Conservation (phyloP, 2,797 vertebrate species). For the Pangasius krempfi region DNA sequence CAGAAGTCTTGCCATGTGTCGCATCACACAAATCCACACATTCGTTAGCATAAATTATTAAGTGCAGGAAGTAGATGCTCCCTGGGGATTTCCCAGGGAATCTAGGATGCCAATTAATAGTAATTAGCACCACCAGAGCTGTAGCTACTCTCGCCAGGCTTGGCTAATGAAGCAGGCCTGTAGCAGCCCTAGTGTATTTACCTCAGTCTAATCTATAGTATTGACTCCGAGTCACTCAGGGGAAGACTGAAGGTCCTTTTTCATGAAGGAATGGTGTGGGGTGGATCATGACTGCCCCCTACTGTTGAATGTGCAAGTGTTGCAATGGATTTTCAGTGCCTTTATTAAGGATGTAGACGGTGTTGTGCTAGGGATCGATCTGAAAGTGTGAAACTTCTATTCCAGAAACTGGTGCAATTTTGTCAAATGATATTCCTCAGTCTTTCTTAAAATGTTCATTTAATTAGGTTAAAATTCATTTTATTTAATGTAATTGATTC, state of each 20-base stretch:
- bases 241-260: background rate
- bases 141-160: constrained; percentile 64
- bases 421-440: background rate
- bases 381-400: too few species aligned
- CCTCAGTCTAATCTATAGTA: constrained; percentile 65
- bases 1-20: background rate
- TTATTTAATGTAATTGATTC: background rate
- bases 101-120: constrained; percentile 67
- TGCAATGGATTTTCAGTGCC: background rate
- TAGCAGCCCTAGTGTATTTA: constrained; percentile 61
- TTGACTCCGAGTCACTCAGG: constrained; percentile 52
- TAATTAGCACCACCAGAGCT: constrained; percentile 69
- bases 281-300: constrained; percentile 69
- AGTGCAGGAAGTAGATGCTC: constrained; percentile 16
- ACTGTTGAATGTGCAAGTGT: background rate
- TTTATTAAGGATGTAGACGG: background rate
- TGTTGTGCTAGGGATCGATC: too few species aligned
- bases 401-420: background rate
- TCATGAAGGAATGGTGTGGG: background rate
- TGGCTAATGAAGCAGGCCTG: constrained; percentile 69
- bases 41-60: constrained; percentile 34
- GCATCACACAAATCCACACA: background rate
- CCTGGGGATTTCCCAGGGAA: constrained; percentile 34
- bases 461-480: background rate
- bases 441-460: background rate